These are phyloP conservation scores for Electrona antarctica DNA, from an alignment of 2,113 vertebrate species.

Conservation along the genomic window DNA sequence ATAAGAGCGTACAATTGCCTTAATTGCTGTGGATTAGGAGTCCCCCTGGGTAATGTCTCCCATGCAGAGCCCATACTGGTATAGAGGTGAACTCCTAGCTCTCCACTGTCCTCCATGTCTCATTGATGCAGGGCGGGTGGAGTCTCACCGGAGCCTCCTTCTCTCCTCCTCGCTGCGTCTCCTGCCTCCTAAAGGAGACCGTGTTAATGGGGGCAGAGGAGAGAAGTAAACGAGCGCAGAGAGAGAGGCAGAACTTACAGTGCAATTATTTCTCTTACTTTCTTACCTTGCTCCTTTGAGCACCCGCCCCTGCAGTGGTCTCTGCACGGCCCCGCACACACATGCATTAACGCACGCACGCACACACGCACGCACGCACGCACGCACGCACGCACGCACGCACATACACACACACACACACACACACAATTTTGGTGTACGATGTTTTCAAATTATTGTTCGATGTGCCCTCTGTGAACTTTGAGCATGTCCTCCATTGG, in stretches of 20 bases:
- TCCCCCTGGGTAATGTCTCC: slow-evolving; percentile 43
- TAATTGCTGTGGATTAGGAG: slow-evolving; percentile 53
- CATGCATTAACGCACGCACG: not conserved
- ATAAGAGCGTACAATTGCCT: not conserved
- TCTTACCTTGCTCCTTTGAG: not conserved
- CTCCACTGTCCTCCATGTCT: slow-evolving; percentile 22
- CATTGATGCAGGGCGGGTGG: slow-evolving; percentile 15
- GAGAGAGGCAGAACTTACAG: too few species aligned
- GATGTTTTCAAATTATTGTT: slow-evolving; percentile 1
- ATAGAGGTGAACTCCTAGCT: slow-evolving; percentile 44
- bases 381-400: not conserved
- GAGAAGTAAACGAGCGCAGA: not conserved
- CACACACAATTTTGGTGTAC: not conserved
- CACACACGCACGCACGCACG: not conserved
- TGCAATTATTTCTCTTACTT: not conserved
- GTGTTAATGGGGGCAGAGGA: not conserved
- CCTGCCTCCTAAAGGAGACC: slow-evolving; percentile 37
- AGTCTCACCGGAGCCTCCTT: slow-evolving; percentile 31
- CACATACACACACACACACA: slow-evolving; percentile 1
- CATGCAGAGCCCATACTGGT: slow-evolving; percentile 25
- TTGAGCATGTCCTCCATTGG: not conserved
- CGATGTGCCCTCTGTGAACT: not conserved
- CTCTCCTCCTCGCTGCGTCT: not conserved
- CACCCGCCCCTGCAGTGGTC: not conserved
- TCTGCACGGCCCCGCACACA: not conserved